phyloP scores from a whole-genome alignment of 2,888 invertebrate species.

The Osmoderma eremita region DNA sequence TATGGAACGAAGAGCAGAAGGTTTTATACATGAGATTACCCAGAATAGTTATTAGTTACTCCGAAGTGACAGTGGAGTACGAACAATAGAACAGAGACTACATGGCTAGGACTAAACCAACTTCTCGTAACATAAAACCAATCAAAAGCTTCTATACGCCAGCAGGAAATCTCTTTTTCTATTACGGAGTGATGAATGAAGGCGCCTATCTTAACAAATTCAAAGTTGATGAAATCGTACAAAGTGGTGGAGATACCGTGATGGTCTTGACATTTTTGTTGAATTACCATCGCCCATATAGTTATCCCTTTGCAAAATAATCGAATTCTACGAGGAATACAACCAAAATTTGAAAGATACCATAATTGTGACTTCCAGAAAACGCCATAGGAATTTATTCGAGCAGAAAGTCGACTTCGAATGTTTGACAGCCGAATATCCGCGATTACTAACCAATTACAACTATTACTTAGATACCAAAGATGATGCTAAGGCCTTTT shows the following conservation, averaged over 20 bases:
- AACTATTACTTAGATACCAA: slow-evolving; percentile 62
- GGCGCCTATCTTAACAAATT: slow-evolving; percentile 57
- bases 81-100: slow-evolving; percentile 56
- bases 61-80: slow-evolving; percentile 58
- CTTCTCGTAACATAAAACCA: slow-evolving; percentile 51
- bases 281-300: slow-evolving; percentile 54
- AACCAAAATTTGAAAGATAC: slow-evolving; percentile 6
- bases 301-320: slow-evolving; percentile 51
- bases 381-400: slow-evolving; percentile 36
- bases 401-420: slow-evolving; percentile 52
- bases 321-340: slow-evolving; percentile 37
- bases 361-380: neutral
- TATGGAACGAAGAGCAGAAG: slow-evolving; percentile 54
- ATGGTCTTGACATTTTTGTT: slow-evolving; percentile 53
- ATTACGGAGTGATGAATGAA: slow-evolving; percentile 60
- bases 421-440: slow-evolving; percentile 56
- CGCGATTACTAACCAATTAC: slow-evolving; percentile 54
- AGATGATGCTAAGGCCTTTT: slow-evolving; percentile 47
- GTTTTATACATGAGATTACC: slow-evolving; percentile 60
- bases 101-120: slow-evolving; percentile 48
- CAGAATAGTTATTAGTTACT: slow-evolving; percentile 57
- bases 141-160: slow-evolving; percentile 58
- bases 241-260: slow-evolving; percentile 49
- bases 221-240: slow-evolving; percentile 50
- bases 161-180: slow-evolving; percentile 57